These are phyloP conservation scores for Crotalus helleri DNA, from an alignment of 2,113 vertebrate species.

Conservation along the genomic window DNA sequence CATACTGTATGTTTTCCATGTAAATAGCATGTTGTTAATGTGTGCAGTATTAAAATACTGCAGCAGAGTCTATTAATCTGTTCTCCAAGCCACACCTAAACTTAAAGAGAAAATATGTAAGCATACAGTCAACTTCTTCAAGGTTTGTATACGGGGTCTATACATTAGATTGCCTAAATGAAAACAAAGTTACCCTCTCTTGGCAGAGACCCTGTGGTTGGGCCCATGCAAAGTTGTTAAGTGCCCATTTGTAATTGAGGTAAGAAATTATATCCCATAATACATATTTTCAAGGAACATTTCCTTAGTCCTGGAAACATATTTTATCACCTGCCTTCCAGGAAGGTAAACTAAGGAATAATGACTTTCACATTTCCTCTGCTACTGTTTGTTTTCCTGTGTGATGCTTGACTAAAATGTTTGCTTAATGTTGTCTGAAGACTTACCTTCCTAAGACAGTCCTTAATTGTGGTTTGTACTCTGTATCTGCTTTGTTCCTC, in stretches of 20 bases:
- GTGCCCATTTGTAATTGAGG: conserved; percentile 44
- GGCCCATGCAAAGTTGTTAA: conserved; percentile 8
- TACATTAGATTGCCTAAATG: background rate
- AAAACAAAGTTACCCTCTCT: background rate
- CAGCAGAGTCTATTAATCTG: background rate
- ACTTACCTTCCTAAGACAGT: conserved; percentile 56
- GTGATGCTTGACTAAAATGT: conserved; percentile 65
- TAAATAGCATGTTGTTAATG: background rate
- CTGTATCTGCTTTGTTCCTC: conserved; percentile 61
- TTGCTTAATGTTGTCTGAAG: conserved; percentile 62
- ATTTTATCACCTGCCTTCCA: conserved; percentile 68
- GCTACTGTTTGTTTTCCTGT: conserved; percentile 72
- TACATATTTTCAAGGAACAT: conserved; percentile 62
- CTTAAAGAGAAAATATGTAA: background rate
- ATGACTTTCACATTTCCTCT: conserved; percentile 66
- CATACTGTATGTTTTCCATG: background rate
- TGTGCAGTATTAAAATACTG: background rate
- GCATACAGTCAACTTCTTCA: background rate
- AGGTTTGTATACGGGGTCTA: background rate
- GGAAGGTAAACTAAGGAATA: conserved; percentile 64
- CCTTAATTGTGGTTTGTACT: conserved; percentile 50
- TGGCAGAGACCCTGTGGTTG: background rate
- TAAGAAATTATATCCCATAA: conserved; percentile 62
- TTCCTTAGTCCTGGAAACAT: conserved; percentile 69
- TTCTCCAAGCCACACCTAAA: background rate